These are phyloP conservation scores for Microcebus murinus DNA, from an alignment of 2,113 vertebrate genomes.

Conservation along the genomic window DNA sequence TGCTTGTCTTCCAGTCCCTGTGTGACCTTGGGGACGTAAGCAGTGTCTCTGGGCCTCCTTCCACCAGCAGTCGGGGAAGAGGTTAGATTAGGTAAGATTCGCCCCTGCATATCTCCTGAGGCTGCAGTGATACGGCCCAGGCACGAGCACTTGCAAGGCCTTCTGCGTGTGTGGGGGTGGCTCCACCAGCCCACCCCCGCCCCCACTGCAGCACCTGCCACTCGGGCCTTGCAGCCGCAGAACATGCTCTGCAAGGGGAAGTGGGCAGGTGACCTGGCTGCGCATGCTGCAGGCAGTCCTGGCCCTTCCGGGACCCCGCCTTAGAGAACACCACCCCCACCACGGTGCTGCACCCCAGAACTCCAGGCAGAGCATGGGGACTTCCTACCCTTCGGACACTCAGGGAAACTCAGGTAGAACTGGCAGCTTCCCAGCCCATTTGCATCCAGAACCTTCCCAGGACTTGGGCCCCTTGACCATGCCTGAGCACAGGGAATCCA, in stretches of 20 bases:
- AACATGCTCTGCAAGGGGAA: neutral
- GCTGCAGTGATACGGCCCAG: neutral
- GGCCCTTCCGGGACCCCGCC: neutral
- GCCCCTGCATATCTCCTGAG: neutral
- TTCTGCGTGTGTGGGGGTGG: neutral
- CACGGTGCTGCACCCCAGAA: neutral
- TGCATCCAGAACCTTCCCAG: neutral
- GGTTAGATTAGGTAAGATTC: neutral
- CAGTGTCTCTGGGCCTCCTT: constrained; percentile 34
- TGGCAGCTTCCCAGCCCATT: neutral
- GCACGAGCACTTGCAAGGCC: neutral
- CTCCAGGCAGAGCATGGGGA: neutral
- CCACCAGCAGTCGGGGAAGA: neutral
- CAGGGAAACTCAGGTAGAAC: neutral
- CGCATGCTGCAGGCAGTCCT: accelerated
- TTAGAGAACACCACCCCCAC: neutral
- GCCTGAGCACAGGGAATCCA: no score
- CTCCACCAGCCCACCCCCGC: accelerated
- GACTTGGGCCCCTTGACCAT: neutral
- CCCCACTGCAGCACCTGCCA: neutral
- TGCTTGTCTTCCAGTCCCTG: neutral
- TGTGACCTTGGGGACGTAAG: constrained; percentile 43
- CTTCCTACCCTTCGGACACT: neutral
- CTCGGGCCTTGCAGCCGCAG: neutral
- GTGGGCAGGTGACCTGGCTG: neutral